Evolutionary conservation across 2,113 vertebrate genomes (phyloP).

Genomic region (Okapia johnstoni): DNA sequence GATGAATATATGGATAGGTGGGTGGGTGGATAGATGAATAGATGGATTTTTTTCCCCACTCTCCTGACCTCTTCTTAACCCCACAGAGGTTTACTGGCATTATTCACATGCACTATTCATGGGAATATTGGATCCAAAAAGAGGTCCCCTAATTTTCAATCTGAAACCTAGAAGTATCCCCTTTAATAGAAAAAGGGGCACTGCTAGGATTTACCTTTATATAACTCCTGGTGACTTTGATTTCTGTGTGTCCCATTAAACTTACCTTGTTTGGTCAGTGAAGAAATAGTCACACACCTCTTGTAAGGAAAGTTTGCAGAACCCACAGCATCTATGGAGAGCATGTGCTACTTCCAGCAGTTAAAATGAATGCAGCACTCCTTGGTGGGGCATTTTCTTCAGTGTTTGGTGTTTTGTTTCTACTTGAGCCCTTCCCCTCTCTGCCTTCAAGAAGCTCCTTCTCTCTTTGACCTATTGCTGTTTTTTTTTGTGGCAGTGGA

Average conservation of each 20-base stretch:
- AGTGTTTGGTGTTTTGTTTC: not conserved
- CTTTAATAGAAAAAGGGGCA: not conserved
- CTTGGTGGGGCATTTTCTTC: not conserved
- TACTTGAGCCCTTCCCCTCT: not conserved
- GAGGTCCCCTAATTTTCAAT: not conserved
- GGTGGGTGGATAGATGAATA: not conserved
- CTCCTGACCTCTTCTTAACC: not conserved
- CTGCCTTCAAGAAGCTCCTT: not conserved
- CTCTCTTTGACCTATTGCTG: not conserved
- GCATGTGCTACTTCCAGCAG: rapidly evolving
- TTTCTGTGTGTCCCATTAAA: not conserved
- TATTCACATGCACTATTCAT: not conserved
- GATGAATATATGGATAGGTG: not conserved
- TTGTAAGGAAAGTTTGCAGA: not conserved
- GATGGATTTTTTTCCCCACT: not conserved
- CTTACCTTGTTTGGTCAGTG: too few species aligned
- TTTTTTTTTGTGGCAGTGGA: constrained; percentile 85
- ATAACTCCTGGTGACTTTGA: not conserved
- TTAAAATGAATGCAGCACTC: not conserved
- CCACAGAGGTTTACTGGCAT: not conserved
- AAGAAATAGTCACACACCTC: not conserved
- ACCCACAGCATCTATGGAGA: rapidly evolving
- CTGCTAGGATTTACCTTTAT: not conserved
- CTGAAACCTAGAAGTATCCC: not conserved
- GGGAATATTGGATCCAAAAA: not conserved